Percentiles rank a stretch among this genome's conserved stretches.
These are phyloP conservation scores for Sarotherodon lohbergeri DNA, from an alignment of 2,113 vertebrate genomes.

Conservation along the genomic window DNA sequence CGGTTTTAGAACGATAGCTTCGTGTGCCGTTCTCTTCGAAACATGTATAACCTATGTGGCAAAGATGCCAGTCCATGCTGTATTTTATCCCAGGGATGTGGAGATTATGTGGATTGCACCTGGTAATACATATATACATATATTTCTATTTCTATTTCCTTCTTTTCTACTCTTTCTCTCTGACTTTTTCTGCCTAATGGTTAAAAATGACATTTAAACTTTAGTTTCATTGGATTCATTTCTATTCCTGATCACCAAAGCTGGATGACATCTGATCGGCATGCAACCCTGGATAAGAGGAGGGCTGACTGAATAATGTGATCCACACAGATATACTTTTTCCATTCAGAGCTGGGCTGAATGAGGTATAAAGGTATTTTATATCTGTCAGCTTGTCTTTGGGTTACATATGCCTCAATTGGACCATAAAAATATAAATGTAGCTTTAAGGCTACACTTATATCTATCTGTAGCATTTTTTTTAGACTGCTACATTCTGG, in stretches of 20 bases:
- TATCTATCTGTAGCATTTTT: background rate
- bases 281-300: background rate
- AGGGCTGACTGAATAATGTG: background rate
- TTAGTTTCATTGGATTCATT: background rate
- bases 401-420: background rate
- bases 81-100: background rate
- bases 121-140: background rate
- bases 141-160: background rate
- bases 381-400: background rate
- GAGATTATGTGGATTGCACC: background rate
- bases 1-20: background rate
- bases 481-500: background rate
- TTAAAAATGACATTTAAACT: background rate
- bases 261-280: background rate
- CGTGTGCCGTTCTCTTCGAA: background rate
- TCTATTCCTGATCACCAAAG: background rate
- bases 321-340: background rate
- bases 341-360: background rate
- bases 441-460: background rate
- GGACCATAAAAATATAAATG: background rate
- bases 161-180: background rate
- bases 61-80: background rate
- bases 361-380: background rate
- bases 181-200: background rate
- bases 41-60: background rate